Evolutionary conservation across 2,113 vertebrate species (phyloP).

Genomic region (Istiophorus platypterus): DNA sequence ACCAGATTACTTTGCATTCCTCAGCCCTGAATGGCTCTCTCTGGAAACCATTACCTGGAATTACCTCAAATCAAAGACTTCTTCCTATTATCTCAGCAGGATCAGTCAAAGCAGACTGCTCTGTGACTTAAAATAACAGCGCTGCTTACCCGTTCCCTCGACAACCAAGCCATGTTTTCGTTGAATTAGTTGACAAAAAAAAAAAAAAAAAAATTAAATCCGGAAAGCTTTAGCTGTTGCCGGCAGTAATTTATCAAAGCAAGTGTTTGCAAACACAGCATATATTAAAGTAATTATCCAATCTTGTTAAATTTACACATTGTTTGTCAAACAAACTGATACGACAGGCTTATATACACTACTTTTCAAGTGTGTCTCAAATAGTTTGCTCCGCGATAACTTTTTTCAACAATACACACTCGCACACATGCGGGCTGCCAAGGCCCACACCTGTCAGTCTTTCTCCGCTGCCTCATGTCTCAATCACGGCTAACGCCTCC

Average conservation of each 20-base stretch:
- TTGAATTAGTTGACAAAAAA: neutral
- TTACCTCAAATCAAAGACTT: constrained; percentile 80
- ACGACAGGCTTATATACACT: neutral
- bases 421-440: constrained; percentile 6
- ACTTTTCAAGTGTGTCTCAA: neutral
- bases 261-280: neutral
- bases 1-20: constrained; percentile 77
- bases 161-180: constrained; percentile 28
- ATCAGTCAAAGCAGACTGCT: constrained; percentile 61
- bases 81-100: constrained; percentile 72
- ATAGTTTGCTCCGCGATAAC: neutral
- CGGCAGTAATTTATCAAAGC: neutral
- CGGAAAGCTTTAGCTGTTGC: neutral
- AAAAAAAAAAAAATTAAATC: neutral
- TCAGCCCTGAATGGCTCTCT: constrained; percentile 56
- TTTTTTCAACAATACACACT: neutral
- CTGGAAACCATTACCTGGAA: constrained; percentile 84
- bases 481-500: constrained; percentile 51
- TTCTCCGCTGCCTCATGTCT: constrained; percentile 39
- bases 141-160: constrained; percentile 20
- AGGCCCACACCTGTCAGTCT: constrained; percentile 51
- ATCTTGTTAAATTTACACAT: neutral
- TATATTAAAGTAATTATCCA: neutral
- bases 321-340: neutral
- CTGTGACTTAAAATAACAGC: constrained; percentile 60